Percentiles rank a stretch among this genome's conserved stretches.
Conservation (phyloP, 35 echinoderm and acorn worm genomes). For the Strongylocentrotus purpuratus region DNA sequence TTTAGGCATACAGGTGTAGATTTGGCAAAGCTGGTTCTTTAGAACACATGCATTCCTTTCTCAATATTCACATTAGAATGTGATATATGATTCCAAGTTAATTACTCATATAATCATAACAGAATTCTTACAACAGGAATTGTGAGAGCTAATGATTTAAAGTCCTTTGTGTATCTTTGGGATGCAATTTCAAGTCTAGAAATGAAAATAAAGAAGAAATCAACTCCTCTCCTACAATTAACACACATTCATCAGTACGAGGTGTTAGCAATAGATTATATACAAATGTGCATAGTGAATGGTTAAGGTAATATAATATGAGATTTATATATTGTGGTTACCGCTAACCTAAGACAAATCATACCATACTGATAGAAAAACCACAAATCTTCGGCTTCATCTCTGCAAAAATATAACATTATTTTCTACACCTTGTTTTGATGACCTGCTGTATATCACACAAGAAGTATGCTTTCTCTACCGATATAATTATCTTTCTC, state of each 20-base stretch:
- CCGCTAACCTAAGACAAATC: background rate
- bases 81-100: background rate
- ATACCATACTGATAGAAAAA: background rate
- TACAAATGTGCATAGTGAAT: conserved; percentile 7
- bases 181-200: background rate
- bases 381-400: background rate
- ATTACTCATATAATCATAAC: background rate
- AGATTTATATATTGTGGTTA: background rate
- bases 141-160: background rate
- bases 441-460: background rate
- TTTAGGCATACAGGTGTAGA: no score
- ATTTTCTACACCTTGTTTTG: conserved; percentile 8
- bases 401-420: background rate
- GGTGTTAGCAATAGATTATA: background rate
- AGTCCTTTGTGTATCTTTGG: background rate
- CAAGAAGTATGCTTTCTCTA: background rate
- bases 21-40: no score
- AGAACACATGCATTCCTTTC: no score
- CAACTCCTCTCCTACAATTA: background rate
- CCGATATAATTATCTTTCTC: background rate
- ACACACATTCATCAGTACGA: background rate
- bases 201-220: background rate
- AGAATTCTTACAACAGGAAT: background rate
- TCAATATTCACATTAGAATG: background rate
- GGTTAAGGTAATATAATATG: background rate